Conservation (phyloP, 2,113 vertebrate species). For the Misgurnus anguillicaudatus region DNA sequence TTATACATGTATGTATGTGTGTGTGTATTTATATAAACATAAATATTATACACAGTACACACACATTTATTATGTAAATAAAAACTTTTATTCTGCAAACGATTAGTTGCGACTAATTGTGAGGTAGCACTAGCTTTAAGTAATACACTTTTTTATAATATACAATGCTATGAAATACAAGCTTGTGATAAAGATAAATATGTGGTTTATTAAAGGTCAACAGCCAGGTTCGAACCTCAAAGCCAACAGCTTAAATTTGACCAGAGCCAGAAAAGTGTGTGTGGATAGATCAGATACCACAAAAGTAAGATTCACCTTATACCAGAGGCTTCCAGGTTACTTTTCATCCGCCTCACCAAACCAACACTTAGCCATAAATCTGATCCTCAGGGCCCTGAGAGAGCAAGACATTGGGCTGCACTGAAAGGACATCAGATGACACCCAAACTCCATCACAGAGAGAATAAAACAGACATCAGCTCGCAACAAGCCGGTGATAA, state of each 20-base stretch:
- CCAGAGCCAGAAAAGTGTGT: too few relatives aligned
- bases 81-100: too few relatives aligned
- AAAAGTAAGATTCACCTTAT: neutral
- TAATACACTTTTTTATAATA: too few relatives aligned
- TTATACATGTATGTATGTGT: too few relatives aligned
- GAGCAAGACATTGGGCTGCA: constrained; percentile 81
- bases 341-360: constrained; percentile 41
- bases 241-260: too few relatives aligned
- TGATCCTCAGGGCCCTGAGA: constrained; percentile 55
- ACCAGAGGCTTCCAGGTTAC: neutral
- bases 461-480: constrained; percentile 89
- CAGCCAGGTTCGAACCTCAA: too few relatives aligned
- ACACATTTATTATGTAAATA: too few relatives aligned
- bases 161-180: neutral
- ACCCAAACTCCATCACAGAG: constrained; percentile 83
- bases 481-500: constrained; percentile 91
- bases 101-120: too few relatives aligned
- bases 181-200: neutral
- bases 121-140: too few relatives aligned
- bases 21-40: too few relatives aligned
- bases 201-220: too few relatives aligned
- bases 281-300: neutral
- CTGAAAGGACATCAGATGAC: constrained; percentile 87
- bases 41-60: too few relatives aligned
- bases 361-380: constrained; percentile 46